Conservation (phyloP, 2,113 vertebrate species). For the Atrichornis clamosus region DNA sequence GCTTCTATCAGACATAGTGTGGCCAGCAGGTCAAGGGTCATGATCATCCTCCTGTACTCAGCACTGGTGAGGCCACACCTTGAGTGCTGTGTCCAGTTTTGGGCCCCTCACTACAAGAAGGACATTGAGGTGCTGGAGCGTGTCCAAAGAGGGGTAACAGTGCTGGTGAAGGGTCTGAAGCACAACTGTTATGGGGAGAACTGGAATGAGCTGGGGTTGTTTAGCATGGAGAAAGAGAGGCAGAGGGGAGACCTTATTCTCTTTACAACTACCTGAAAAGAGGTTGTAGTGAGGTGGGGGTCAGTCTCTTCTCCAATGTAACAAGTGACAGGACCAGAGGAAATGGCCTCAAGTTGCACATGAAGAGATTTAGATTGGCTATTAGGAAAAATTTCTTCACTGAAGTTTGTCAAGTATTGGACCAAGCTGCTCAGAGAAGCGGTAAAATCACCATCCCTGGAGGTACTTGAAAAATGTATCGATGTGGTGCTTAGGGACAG, state of each 20-base stretch:
- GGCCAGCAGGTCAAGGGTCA: not conserved
- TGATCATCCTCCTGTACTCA: fast-evolving
- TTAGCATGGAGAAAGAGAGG: not conserved
- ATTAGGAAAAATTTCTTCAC: not conserved
- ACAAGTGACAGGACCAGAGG: not conserved
- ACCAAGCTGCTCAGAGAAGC: not conserved
- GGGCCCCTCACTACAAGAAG: not conserved
- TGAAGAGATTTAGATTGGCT: not conserved
- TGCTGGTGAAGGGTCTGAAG: not conserved
- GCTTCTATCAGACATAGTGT: not conserved
- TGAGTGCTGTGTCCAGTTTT: not conserved
- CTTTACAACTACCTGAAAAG: not conserved
- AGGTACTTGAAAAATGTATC: not conserved
- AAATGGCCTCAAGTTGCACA: not conserved
- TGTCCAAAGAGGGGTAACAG: not conserved
- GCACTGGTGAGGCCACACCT: not conserved
- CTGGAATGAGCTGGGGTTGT: not conserved
- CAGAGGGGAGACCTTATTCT: not conserved
- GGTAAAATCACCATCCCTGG: not conserved
- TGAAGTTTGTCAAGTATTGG: not conserved
- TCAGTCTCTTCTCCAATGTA: not conserved
- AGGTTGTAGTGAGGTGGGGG: not conserved
- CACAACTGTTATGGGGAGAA: not conserved
- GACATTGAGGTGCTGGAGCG: not conserved
- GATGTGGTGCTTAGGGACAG: not conserved